Evolutionary conservation across 2,888 invertebrate genomes (phyloP).

Genomic region (Calliscelio sp.): DNA sequence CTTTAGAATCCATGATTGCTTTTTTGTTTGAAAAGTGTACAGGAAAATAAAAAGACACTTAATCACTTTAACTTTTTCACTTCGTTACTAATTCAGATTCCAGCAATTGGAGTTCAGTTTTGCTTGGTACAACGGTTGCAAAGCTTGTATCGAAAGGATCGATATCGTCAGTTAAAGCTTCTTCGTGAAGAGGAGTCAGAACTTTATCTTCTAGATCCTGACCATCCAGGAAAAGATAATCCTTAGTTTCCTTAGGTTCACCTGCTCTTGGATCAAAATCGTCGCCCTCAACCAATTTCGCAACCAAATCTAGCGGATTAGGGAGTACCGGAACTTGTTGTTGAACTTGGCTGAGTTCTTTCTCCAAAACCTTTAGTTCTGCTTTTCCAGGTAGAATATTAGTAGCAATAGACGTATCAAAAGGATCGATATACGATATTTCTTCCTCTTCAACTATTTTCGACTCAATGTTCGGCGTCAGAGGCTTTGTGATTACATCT

Average conservation of each 20-base stretch:
- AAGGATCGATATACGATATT: slow-evolving; percentile 90
- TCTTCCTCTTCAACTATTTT: slow-evolving; percentile 84
- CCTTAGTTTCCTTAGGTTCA: slow-evolving; percentile 81
- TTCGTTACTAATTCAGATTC: slow-evolving; percentile 90
- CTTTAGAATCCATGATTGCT: slow-evolving; percentile 87
- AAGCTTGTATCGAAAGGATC: slow-evolving; percentile 96
- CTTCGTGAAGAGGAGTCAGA: slow-evolving; percentile 85
- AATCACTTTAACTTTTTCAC: slow-evolving; percentile 69
- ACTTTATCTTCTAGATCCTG: slow-evolving; percentile 86
- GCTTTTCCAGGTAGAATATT: slow-evolving; percentile 92
- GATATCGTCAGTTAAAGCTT: slow-evolving; percentile 86
- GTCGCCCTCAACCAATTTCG: slow-evolving; percentile 76
- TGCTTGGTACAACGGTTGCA: slow-evolving; percentile 91
- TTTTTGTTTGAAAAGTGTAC: neutral
- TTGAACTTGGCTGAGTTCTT: slow-evolving; percentile 89
- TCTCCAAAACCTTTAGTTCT: slow-evolving; percentile 92
- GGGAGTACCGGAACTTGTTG: slow-evolving; percentile 81
- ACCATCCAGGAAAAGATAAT: slow-evolving; percentile 86
- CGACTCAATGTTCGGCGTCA: slow-evolving; percentile 88
- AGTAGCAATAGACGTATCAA: slow-evolving; percentile 94
- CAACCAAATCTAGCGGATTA: slow-evolving; percentile 77
- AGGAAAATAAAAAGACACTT: slow-evolving; percentile 25
- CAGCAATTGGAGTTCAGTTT: slow-evolving; percentile 91
- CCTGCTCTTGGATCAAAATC: slow-evolving; percentile 88
- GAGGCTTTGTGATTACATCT: slow-evolving; percentile 90